Conservation (phyloP, 1,140 invertebrate species). For the Cyphomyrmex costatus region DNA sequence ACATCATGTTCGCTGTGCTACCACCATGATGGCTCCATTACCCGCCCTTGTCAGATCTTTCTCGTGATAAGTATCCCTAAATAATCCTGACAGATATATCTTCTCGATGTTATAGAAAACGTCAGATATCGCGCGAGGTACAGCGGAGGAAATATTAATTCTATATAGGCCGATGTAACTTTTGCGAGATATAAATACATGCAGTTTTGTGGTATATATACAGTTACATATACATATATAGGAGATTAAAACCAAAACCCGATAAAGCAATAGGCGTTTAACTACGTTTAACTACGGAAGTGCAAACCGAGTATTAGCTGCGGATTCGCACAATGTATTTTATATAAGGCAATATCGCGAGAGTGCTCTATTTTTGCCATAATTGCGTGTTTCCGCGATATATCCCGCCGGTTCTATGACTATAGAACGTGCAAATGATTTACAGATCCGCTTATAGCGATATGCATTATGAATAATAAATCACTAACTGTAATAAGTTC, state of each 20-base stretch:
- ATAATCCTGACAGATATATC: constrained; percentile 41
- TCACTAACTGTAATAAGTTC: constrained; percentile 22
- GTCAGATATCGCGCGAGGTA: neutral
- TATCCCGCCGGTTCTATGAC: neutral
- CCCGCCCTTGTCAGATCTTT: neutral
- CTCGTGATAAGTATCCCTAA: constrained; percentile 37
- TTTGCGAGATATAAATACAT: neutral
- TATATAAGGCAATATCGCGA: constrained; percentile 28
- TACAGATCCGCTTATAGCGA: constrained; percentile 34
- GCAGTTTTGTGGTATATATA: neutral
- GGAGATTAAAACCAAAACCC: constrained; percentile 23
- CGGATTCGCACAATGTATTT: constrained; percentile 26
- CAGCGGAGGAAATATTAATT: neutral
- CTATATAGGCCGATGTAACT: neutral
- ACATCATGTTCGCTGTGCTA: constrained; percentile 63
- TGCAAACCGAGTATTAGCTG: constrained; percentile 39
- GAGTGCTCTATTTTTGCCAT: constrained; percentile 28
- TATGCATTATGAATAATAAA: constrained; percentile 54
- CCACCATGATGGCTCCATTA: constrained; percentile 19
- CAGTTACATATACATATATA: neutral
- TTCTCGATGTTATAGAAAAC: neutral
- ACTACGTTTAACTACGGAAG: constrained; percentile 32
- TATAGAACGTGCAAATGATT: constrained; percentile 28
- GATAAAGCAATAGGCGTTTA: constrained; percentile 35
- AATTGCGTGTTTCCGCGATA: constrained; percentile 35